Evolutionary conservation across 2,797 vertebrate species (phyloP).

Genomic region (Rhadinocentrus ornatus): DNA sequence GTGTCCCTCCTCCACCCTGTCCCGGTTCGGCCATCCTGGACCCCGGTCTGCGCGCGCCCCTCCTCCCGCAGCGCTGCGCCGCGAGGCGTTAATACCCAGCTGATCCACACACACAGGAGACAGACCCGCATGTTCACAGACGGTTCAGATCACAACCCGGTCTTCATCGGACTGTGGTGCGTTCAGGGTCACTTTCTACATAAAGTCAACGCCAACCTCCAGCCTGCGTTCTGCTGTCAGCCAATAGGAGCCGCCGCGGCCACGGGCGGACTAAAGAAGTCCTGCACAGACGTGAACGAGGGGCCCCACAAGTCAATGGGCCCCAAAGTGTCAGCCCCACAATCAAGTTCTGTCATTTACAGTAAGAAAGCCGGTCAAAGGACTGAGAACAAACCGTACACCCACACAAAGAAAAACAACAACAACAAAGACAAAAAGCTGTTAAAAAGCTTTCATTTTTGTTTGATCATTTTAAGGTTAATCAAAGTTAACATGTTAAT

Average conservation of each 20-base stretch:
- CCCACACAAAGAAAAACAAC: too few relatives aligned
- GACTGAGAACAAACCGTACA: background rate
- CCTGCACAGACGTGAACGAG: background rate
- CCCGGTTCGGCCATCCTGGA: background rate
- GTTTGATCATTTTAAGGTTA: too few relatives aligned
- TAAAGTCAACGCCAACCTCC: too few relatives aligned
- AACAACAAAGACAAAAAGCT: too few relatives aligned
- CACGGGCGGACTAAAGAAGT: too few relatives aligned
- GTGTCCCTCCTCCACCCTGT: background rate
- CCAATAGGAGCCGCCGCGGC: conserved; percentile 39
- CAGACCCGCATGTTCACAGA: conserved; percentile 41
- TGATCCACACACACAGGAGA: conserved; percentile 46
- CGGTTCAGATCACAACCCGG: background rate
- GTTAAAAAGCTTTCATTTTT: too few relatives aligned
- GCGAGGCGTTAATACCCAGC: conserved; percentile 31
- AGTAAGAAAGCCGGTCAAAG: background rate
- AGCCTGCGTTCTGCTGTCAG: background rate
- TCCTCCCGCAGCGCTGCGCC: conserved; percentile 30
- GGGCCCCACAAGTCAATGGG: background rate
- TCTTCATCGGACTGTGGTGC: background rate
- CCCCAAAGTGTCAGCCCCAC: background rate
- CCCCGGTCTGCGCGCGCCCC: background rate
- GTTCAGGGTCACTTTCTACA: background rate
- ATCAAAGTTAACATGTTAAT: too few relatives aligned
- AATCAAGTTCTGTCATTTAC: too few relatives aligned